These are phyloP conservation scores for Cataglyphis albicans DNA, from an alignment of 2,888 invertebrate genomes.

Conservation along the genomic window DNA sequence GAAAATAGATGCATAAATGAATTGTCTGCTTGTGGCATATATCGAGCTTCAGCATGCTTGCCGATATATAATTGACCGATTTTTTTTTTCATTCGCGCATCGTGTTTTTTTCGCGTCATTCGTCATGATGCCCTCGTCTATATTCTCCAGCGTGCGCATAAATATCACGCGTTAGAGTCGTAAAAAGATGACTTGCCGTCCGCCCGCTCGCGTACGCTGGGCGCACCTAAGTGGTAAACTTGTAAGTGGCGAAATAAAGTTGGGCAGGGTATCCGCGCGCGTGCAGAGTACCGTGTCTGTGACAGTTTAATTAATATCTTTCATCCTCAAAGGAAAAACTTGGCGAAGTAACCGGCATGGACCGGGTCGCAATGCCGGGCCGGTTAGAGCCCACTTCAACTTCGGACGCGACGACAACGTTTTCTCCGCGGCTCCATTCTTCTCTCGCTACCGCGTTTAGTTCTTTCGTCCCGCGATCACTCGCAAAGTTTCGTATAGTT, in stretches of 20 bases:
- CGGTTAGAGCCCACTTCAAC: conserved; percentile 71
- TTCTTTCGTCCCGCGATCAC: conserved; percentile 20
- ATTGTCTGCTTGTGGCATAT: conserved; percentile 1
- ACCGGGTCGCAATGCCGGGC: conserved; percentile 57
- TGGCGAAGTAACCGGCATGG: conserved; percentile 80
- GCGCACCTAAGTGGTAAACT: conserved; percentile 81
- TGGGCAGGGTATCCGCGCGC: conserved; percentile 66
- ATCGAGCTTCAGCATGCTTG: background rate
- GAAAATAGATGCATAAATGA: background rate
- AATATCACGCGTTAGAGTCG: conserved; percentile 35
- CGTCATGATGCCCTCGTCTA: background rate
- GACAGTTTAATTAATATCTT: conserved; percentile 86
- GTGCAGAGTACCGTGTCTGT: conserved; percentile 80
- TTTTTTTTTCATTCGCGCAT: conserved; percentile 8
- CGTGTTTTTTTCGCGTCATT: conserved; percentile 42
- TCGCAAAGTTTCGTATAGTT: conserved; percentile 34
- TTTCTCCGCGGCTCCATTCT: conserved; percentile 44
- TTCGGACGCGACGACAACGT: conserved; percentile 62
- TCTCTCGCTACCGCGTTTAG: conserved; percentile 39
- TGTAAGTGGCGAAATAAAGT: conserved; percentile 85
- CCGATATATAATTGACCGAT: conserved; percentile 33
- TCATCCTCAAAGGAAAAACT: conserved; percentile 84
- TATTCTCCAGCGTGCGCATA: conserved; percentile 40
- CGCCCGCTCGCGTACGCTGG: conserved; percentile 14
- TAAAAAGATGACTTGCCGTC: conserved; percentile 32